A percentile compares a stretch with the other conserved stretches of the same genome.
Conservation (phyloP, 2,113 vertebrate genomes). For the Crocuta crocuta region DNA sequence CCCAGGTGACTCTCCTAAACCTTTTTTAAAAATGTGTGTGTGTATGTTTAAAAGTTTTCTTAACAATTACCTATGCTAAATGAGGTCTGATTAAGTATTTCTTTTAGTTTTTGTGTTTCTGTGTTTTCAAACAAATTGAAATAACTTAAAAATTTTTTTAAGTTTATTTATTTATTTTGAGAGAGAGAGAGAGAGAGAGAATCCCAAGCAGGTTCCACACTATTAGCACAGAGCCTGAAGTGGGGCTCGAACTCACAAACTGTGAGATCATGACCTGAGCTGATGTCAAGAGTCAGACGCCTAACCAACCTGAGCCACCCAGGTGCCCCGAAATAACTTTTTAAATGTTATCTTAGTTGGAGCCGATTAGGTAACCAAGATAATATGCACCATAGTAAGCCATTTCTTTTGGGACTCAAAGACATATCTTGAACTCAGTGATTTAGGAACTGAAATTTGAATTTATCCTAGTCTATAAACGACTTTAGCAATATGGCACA, state of each 20-base stretch:
- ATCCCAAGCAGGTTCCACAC: no score
- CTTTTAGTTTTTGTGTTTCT: neutral
- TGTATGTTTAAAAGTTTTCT: neutral
- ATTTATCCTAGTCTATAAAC: neutral
- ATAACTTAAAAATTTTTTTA: neutral
- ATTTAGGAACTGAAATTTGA: conserved; percentile 49
- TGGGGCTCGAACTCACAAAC: no score
- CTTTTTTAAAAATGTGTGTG: no score
- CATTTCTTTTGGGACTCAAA: neutral
- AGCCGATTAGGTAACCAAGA: neutral
- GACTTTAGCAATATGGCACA: neutral
- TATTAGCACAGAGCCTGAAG: no score
- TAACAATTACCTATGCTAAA: neutral
- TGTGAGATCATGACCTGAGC: no score
- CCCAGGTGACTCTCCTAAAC: neutral
- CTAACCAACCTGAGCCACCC: no score
- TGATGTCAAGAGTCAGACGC: no score
- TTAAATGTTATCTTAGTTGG: neutral
- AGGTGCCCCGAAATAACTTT: neutral
- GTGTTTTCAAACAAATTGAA: conserved; percentile 8
- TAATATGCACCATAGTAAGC: neutral
- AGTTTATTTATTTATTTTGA: no score
- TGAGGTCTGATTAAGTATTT: neutral
- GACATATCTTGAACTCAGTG: neutral
- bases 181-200: no score